Evolutionary conservation across 2,113 vertebrate genomes (phyloP).

Genomic region (Bos indicus): DNA sequence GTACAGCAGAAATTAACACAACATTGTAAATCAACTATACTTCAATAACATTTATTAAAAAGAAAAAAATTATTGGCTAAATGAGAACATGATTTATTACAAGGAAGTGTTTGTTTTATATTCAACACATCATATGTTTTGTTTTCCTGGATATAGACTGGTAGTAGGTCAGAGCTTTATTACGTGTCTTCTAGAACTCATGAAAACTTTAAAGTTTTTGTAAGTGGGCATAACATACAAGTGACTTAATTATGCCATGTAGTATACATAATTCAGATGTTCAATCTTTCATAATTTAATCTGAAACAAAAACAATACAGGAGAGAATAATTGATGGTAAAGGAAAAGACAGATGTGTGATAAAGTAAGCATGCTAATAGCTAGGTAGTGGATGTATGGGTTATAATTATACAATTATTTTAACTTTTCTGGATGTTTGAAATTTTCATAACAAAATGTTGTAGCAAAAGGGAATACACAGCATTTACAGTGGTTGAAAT

Average conservation of each 20-base stretch:
- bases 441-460: background rate
- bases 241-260: background rate
- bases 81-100: background rate
- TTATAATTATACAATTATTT: background rate
- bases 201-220: background rate
- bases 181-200: background rate
- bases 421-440: background rate
- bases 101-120: background rate
- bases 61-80: background rate
- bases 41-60: background rate
- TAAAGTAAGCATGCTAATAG: background rate
- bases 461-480: accelerated
- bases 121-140: background rate
- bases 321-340: background rate
- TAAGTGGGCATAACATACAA: background rate
- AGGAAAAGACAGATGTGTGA: background rate
- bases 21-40: background rate
- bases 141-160: background rate
- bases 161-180: background rate
- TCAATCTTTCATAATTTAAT: background rate
- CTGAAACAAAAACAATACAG: background rate
- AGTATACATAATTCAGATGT: background rate
- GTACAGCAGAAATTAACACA: background rate
- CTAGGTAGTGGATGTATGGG: background rate
- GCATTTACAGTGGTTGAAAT: background rate